These are phyloP conservation scores for Eristalis arbustorum DNA, from an alignment of 2,888 invertebrate genomes.

Conservation along the genomic window DNA sequence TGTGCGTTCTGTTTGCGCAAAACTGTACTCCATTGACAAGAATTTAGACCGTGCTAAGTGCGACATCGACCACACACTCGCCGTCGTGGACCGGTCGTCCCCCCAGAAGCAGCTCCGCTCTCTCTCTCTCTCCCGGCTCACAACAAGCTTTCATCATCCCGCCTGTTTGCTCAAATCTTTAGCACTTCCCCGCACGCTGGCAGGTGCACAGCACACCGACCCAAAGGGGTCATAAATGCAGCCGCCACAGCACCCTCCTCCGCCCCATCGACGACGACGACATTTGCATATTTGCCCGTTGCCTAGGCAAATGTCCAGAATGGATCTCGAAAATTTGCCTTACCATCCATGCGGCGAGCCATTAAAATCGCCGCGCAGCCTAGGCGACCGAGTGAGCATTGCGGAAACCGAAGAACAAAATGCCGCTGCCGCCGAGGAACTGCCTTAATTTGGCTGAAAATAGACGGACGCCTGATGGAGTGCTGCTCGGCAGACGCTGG, in stretches of 20 bases:
- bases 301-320: conserved; percentile 50
- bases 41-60: background rate
- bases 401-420: conserved; percentile 40
- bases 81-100: background rate
- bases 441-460: conserved; percentile 67
- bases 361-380: conserved; percentile 52
- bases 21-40: background rate
- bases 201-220: background rate
- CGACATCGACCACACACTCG: background rate
- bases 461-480: conserved; percentile 63
- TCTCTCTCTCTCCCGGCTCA: background rate
- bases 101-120: background rate
- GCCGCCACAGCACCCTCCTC: conserved; percentile 5
- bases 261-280: conserved; percentile 3
- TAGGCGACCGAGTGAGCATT: conserved; percentile 29
- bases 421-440: conserved; percentile 56
- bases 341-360: conserved; percentile 37
- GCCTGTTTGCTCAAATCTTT: conserved; percentile 30
- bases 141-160: conserved; percentile 12
- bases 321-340: conserved; percentile 42
- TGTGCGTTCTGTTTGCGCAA: background rate
- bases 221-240: conserved; percentile 39
- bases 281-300: conserved; percentile 47
- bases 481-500: conserved; percentile 1
- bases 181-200: background rate